Base-by-base conservation (phyloP, 2,113 vertebrate genomes). In the Thamnaconus septentrionalis region DNA sequence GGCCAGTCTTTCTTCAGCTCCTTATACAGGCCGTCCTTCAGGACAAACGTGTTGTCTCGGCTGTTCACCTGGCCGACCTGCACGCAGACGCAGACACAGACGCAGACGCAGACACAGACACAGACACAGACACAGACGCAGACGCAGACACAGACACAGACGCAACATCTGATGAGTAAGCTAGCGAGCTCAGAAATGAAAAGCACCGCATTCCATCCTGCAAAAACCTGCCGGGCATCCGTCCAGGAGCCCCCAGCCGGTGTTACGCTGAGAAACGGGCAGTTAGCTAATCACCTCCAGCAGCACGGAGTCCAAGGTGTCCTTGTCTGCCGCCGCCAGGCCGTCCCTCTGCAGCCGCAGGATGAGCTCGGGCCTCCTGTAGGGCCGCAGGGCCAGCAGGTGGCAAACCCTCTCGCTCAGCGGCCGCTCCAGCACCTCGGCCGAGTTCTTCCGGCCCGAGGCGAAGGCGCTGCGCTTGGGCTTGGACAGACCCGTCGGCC, bases 1-100 rank as follows among this genome's bases (percentile, higher is more conserved):
- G 94, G 94, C 96, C 96, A 98, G 88, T 96, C 94, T 81, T 92
- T 94, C 86, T 94, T 94, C 70, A 98, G 88, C 0, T 95, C 95
- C 58, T 93, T 94, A 81, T 94, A 97, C 0, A 95, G 82, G 55
- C 71, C 54, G 44, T 95, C 94, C 73, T 93, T 93, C 68, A 97
- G 89, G 0, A 94, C 92, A 69, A 89, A 96, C 0, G 94, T 92
- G 66, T 89, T 87, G 66, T 98, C 95, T 89, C 93, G 93, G 61
- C 85, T 84, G 43, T 85, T 96, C 75, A 94, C 42, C 6, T 94
- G 94, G 41, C 93, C 94, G 67, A 94, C 94, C 97, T 99, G 39
- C 67, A n/a, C n/a, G 48, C 9, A 49, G 10, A 49, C 6, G 7
- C 9, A n/a, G 5, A 4, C 4, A 49, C 1, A n/a, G 4, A n/a